phyloP scores from a whole-genome alignment of 64 coral and sea anemone genomes.

The Orbicella faveolata region DNA sequence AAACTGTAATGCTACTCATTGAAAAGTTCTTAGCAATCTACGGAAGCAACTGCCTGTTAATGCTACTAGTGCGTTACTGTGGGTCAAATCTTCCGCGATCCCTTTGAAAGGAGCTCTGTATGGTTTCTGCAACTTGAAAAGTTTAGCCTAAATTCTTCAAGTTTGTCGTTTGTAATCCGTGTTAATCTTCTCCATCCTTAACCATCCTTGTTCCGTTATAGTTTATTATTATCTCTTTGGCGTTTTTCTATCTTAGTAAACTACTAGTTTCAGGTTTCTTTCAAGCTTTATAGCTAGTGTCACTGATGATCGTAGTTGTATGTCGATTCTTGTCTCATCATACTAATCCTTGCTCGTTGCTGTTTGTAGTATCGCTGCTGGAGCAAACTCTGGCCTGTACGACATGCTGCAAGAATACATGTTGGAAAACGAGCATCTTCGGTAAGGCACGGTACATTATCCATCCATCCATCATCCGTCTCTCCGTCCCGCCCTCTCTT shows the following conservation, averaged over 20 bases:
- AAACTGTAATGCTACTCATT: too few species aligned
- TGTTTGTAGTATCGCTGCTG: slow-evolving; percentile 50
- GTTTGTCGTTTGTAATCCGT: too few species aligned
- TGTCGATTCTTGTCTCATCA: neutral
- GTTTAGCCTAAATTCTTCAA: too few species aligned
- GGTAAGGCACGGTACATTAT: slow-evolving; percentile 17
- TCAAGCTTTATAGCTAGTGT: neutral
- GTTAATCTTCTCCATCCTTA: too few species aligned
- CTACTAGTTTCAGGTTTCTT: too few species aligned
- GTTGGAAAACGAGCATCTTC: slow-evolving; percentile 81
- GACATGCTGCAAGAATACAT: slow-evolving; percentile 90
- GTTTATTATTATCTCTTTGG: too few species aligned
- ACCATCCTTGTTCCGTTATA: too few species aligned
- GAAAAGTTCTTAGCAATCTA: too few species aligned
- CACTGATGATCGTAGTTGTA: neutral
- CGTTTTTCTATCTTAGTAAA: too few species aligned
- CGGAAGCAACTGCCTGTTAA: too few species aligned
- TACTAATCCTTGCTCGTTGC: neutral
- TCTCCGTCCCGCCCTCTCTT: too few species aligned
- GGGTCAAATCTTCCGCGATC: neutral
- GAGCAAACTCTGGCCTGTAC: slow-evolving; percentile 65
- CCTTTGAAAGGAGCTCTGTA: neutral
- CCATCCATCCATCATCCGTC: too few species aligned
- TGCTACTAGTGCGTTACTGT: neutral
- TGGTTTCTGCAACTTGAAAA: neutral